A percentile compares a stretch with the other conserved stretches of the same genome.
Evolutionary conservation across 2,797 vertebrate species (phyloP).

Genomic region (Arnoldichthys spilopterus): DNA sequence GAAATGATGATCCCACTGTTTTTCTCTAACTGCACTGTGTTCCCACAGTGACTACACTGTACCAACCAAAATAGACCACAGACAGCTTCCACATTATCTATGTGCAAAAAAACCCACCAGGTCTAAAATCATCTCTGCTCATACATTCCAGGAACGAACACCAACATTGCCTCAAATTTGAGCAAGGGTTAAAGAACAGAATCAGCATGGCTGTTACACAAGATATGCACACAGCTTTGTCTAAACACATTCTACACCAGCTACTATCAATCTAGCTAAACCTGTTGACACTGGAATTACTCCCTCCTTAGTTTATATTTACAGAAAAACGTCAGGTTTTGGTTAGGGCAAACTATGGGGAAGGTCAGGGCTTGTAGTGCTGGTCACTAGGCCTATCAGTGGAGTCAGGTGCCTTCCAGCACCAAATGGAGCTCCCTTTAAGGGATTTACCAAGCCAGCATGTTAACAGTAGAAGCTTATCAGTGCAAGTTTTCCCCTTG

Average conservation of each 20-base stretch:
- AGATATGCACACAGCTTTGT: background rate
- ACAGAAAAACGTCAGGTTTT: background rate
- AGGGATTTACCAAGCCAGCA: constrained; percentile 6
- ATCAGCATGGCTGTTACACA: background rate
- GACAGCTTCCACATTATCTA: constrained; percentile 14
- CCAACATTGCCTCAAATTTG: background rate
- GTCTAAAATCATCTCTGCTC: background rate
- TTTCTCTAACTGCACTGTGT: background rate
- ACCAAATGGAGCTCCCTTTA: constrained; percentile 11
- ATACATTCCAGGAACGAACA: background rate
- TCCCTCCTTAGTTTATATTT: background rate
- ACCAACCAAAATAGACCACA: constrained; percentile 15
- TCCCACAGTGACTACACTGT: constrained; percentile 1
- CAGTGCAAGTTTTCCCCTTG: constrained; percentile 7
- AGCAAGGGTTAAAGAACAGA: background rate
- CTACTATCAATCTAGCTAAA: background rate
- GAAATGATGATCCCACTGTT: constrained; percentile 15
- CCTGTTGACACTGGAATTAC: background rate
- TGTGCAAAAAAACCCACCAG: background rate
- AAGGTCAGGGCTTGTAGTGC: background rate
- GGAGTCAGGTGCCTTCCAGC: background rate
- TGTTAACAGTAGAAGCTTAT: constrained; percentile 29
- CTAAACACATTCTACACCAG: constrained; percentile 9
- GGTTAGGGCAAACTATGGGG: background rate
- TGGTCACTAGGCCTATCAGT: background rate